Evolutionary conservation across 1,140 invertebrate species (phyloP).

Genomic region (Metopolophium dirhodum): DNA sequence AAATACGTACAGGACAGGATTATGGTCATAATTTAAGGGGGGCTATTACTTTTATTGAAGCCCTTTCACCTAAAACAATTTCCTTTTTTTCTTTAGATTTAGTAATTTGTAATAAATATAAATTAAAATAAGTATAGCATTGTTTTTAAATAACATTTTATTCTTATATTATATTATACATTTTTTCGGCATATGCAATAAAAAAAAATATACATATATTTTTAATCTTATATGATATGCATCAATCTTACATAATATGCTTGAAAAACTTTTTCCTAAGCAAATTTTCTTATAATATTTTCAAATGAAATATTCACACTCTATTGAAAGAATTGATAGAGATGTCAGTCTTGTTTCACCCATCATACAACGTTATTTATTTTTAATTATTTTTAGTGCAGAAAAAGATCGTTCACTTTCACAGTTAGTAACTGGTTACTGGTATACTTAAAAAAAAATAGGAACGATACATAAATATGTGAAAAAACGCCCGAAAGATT

Average conservation of each 20-base stretch:
- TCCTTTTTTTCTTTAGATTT: background rate
- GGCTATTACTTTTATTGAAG: background rate
- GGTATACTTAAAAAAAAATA: slow-evolving; percentile 32
- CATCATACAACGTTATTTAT: background rate
- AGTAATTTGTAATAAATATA: background rate
- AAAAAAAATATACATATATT: background rate
- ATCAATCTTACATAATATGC: background rate
- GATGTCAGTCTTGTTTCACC: slow-evolving; percentile 24
- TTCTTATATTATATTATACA: background rate
- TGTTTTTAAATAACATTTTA: background rate
- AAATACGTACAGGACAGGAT: background rate
- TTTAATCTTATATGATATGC: background rate
- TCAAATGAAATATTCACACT: background rate
- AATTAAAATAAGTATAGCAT: background rate
- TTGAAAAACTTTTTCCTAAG: background rate
- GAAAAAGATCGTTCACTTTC: too few species aligned
- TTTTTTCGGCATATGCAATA: background rate
- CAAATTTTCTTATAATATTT: background rate
- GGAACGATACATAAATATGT: background rate
- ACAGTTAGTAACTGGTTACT: background rate
- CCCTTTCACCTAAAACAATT: background rate
- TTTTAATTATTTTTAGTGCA: too few species aligned
- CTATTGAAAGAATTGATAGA: slow-evolving; percentile 8
- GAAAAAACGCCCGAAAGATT: background rate
- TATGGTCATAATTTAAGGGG: background rate